phyloP scores from a whole-genome alignment of 30 jellyfish, hydroid and myxozoan genomes.

The Pelagia noctiluca region DNA sequence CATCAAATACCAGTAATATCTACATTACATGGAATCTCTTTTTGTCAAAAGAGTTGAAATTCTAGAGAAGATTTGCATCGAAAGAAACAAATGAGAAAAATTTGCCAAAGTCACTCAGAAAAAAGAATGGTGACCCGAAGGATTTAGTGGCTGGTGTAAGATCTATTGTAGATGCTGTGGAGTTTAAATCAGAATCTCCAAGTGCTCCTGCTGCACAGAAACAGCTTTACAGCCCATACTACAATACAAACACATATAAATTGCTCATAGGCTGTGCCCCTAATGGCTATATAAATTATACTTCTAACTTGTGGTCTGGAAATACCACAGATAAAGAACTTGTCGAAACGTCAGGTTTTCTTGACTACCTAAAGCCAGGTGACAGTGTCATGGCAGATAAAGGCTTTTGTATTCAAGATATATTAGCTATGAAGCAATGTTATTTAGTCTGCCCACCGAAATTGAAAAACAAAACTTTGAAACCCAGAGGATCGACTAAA shows the following conservation, averaged over 20 bases:
- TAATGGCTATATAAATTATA: conserved; percentile 35
- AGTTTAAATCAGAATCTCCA: conserved; percentile 35
- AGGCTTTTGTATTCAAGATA: conserved; percentile 36
- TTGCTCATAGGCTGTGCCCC: conserved; percentile 51
- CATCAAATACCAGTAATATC: not conserved
- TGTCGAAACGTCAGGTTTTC: conserved; percentile 41
- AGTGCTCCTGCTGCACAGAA: conserved; percentile 39
- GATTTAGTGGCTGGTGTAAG: conserved; percentile 19
- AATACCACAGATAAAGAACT: conserved; percentile 38
- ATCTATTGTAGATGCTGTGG: conserved; percentile 27
- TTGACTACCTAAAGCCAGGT: conserved; percentile 50
- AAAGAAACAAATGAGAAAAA: conserved; percentile 7
- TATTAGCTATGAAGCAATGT: conserved; percentile 23
- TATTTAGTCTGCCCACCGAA: conserved; percentile 13
- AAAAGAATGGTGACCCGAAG: conserved; percentile 39
- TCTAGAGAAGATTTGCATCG: conserved; percentile 20
- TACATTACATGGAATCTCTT: conserved; percentile 19
- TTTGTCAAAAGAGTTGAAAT: conserved; percentile 11
- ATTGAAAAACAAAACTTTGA: conserved; percentile 14
- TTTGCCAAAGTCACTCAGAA: conserved; percentile 16
- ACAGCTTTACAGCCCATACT: conserved; percentile 28
- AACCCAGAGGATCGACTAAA: conserved; percentile 37
- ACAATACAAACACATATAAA: conserved; percentile 17
- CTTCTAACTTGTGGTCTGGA: conserved; percentile 42
- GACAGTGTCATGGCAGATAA: conserved; percentile 52